Evolutionary conservation across 2,113 vertebrate genomes (phyloP).

Genomic region (Lamprotornis superbus): DNA sequence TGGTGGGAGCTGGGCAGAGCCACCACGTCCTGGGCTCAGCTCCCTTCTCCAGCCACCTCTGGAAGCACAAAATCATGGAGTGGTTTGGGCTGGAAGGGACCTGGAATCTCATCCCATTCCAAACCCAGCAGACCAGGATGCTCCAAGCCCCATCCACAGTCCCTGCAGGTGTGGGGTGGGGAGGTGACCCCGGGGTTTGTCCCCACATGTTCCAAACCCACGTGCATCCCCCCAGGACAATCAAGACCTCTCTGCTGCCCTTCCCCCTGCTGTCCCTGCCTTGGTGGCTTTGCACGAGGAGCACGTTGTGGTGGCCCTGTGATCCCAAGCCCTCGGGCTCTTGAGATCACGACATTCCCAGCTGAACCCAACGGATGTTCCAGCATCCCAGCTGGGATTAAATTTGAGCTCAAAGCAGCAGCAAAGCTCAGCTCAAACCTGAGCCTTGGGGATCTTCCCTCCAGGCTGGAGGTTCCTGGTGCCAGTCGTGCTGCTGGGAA

Average conservation of each 20-base stretch:
- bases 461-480: rapidly evolving
- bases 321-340: background rate
- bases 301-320: rapidly evolving
- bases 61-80: rapidly evolving
- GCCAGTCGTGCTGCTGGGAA: background rate
- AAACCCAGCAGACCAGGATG: background rate
- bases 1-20: background rate
- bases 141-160: background rate
- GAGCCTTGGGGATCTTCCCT: rapidly evolving
- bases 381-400: rapidly evolving
- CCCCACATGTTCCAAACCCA: background rate
- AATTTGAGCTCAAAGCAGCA: background rate
- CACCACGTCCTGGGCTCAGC: rapidly evolving
- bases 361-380: background rate
- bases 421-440: background rate
- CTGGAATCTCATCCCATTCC: background rate
- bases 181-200: too few species aligned
- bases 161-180: background rate
- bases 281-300: background rate
- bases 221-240: rapidly evolving
- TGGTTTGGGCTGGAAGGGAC: background rate
- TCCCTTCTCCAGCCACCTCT: background rate
- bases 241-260: background rate
- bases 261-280: background rate
- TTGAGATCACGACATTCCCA: rapidly evolving